These are phyloP conservation scores for Gorilla gorilla DNA, from an alignment of 2,113 vertebrate genomes.

Conservation along the genomic window DNA sequence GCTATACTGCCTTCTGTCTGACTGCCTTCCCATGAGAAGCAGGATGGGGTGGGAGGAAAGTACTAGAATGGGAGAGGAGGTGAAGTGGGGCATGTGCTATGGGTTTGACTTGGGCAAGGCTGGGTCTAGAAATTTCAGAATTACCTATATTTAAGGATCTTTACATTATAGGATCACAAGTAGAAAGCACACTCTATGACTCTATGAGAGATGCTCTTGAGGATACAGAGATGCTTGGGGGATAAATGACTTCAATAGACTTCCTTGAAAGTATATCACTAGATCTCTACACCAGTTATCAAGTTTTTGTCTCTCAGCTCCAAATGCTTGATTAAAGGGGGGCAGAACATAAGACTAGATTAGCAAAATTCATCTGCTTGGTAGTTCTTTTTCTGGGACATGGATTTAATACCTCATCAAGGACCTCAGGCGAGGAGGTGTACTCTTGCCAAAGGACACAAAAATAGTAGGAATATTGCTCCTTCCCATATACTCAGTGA, in stretches of 20 bases:
- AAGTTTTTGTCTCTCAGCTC: neutral
- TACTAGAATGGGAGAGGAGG: neutral
- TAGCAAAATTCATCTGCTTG: neutral
- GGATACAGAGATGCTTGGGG: neutral
- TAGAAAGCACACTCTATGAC: neutral
- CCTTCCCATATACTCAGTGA: neutral
- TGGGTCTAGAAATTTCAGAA: neutral
- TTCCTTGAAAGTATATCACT: neutral
- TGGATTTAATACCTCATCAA: neutral
- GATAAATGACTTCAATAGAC: neutral
- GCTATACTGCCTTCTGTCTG: neutral
- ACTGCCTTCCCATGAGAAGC: neutral
- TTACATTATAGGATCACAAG: too few relatives aligned
- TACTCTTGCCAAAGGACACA: neutral
- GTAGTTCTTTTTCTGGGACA: neutral
- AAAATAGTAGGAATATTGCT: neutral
- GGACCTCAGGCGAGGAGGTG: neutral
- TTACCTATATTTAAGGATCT: neutral
- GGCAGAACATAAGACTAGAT: neutral
- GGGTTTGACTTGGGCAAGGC: neutral
- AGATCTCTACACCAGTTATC: neutral
- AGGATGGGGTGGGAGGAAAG: neutral
- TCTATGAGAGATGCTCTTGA: neutral
- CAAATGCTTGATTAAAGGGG: neutral
- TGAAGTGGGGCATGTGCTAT: rapidly evolving